Evolutionary conservation across 2,888 invertebrate species (phyloP).

Genomic region (Ethmia dodecea): DNA sequence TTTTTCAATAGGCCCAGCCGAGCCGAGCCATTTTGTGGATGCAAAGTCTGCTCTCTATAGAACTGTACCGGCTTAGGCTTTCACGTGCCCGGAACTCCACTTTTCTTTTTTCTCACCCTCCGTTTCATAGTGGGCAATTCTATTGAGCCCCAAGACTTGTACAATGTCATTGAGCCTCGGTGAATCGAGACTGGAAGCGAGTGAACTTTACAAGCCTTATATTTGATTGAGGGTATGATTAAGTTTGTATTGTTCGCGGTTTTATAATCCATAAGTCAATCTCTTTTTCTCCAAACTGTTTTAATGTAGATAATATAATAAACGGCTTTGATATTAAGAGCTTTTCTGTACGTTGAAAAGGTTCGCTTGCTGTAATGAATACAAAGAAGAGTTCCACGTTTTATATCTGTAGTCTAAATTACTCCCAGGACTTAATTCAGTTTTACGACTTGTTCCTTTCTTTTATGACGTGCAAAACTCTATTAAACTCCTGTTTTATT

Average conservation of each 20-base stretch:
- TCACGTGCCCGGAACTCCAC: conserved; percentile 44
- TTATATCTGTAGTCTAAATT: conserved; percentile 22
- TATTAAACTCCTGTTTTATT: conserved; percentile 25
- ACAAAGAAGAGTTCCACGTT: conserved; percentile 20
- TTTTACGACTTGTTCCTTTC: conserved; percentile 26
- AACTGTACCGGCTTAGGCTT: conserved; percentile 49
- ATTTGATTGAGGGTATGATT: no score
- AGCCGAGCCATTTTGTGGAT: conserved; percentile 35
- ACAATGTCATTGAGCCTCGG: conserved; percentile 30
- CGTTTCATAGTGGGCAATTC: conserved; percentile 36
- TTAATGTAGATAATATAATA: background rate
- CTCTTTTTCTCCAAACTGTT: no score
- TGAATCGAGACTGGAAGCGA: no score
- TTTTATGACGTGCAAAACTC: conserved; percentile 29
- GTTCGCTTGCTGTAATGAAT: conserved; percentile 16
- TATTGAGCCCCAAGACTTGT: conserved; percentile 39
- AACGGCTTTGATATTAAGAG: background rate
- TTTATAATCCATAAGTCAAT: no score
- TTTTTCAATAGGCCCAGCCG: conserved; percentile 38
- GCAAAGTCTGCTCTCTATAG: conserved; percentile 32
- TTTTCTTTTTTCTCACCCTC: conserved; percentile 47
- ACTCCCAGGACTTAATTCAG: conserved; percentile 24
- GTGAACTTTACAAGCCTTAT: no score
- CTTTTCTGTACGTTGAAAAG: background rate
- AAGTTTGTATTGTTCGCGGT: no score